Base-by-base conservation (phyloP, 2,113 vertebrate species). In the Tachysurus fulvidraco region DNA sequence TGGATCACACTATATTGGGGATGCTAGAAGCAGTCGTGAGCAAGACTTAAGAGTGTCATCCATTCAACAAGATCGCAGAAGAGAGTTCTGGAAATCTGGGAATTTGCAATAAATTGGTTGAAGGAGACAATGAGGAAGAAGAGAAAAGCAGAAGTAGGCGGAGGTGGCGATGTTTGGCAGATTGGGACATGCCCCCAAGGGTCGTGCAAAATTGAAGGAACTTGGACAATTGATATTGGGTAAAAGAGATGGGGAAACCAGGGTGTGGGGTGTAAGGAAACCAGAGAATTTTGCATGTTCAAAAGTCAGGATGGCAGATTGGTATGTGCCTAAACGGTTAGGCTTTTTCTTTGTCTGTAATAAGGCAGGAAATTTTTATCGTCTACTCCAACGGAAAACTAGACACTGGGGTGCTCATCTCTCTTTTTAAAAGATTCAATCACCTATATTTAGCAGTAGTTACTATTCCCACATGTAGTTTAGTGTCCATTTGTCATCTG, bases 401-500 rank as follows among this genome's bases (percentile, higher is more conserved):
- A 46, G 74, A 54, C 5, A 52, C 74, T 79, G 11, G 30, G 30
- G 76, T 30, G n/a, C 16, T 54, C 50, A 30, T 41, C n/a, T 36
- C 74, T n/a, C 52, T 55, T 78, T 6, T 21, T 10, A 36, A 36
- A 12, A 80, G 19, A 41, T 80, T 80, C 54, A n/a, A 28, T 11
- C 54, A 30, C 16, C 28, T 41, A 10, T 10, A 7, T 36, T 79
- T 36, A 81, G 30, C 30, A 41, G 55, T 23, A 59, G 54, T 80
- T 30, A 28, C 8, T 23, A 23, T 80, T 80, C 36, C 30, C 17
- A 59, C 28, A 36, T 80, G 9, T 59, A 80, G 7, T 30, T 80
- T 21, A 59, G 54, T 79, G 54, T 80, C 55, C 30, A 55, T 8
- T 54, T 52, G 25, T 90, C 80, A 91, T 94, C 91, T 89, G 88